Conservation (phyloP, 1,140 invertebrate species). For the Neodiprion fabricii region DNA sequence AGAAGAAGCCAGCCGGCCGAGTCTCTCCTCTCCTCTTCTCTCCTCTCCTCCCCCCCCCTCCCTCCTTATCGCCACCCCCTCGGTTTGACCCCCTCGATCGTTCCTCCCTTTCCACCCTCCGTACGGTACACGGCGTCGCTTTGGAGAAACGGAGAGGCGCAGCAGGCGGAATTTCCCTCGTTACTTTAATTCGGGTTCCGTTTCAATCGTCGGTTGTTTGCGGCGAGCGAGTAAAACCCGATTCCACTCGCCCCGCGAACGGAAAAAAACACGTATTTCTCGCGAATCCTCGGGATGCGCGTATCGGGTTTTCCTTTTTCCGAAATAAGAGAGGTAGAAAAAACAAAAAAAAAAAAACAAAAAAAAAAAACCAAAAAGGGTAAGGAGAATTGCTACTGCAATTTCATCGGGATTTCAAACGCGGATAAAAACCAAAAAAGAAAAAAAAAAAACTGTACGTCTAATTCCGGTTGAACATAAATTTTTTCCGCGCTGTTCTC, state of each 20-base stretch:
- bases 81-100: too few species aligned
- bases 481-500: too few species aligned
- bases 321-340: too few species aligned
- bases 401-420: too few species aligned
- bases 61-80: not conserved
- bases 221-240: not conserved
- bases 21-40: not conserved
- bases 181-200: constrained; percentile 7
- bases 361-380: too few species aligned
- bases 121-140: not conserved
- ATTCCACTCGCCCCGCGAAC: not conserved
- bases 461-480: too few species aligned
- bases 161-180: not conserved
- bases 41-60: not conserved
- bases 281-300: not conserved
- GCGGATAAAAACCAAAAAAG: too few species aligned
- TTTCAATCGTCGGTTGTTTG: constrained; percentile 7
- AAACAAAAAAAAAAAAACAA: too few species aligned
- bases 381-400: too few species aligned
- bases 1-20: not conserved
- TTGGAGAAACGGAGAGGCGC: not conserved
- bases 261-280: not conserved
- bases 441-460: too few species aligned
- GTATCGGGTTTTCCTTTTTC: too few species aligned
- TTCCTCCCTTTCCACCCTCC: too few species aligned